Evolutionary conservation across 2,888 invertebrate genomes (phyloP), one percentile per base, ranked within the genome.

Genomic region (Plutella xylostella): DNA sequence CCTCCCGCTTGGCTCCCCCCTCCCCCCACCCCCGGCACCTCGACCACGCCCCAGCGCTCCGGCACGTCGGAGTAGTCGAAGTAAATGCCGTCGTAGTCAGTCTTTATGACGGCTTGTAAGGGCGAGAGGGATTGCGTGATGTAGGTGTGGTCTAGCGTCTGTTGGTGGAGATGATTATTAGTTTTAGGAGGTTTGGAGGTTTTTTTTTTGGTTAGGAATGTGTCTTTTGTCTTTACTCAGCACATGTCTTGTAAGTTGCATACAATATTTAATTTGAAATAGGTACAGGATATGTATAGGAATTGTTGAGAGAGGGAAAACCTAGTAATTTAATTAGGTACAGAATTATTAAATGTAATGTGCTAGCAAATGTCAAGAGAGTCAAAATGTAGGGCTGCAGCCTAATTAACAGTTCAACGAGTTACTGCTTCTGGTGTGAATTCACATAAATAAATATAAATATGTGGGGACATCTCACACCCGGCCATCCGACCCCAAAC

Each of bases 141-240:
- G 55, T 80, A 82, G 1, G 77, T 71, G 56, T 82, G 80, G 45
- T 82, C 82, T 50, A 72, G 49, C 1, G 51, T 66, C 77, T 78
- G 64, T 0, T n/a, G 56, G 38, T 15, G 4, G 34, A 9, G 20
- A 33, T 25, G 25, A 25, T 25, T 25, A 25, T 25, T 25, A 25
- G 25, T n/a, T n/a, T n/a, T 7, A 11, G 25, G 6, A 11, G 9
- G 25, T 25, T 25, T 25, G 25, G 25, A 25, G 9, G 9, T 25
- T n/a, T n/a, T n/a, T n/a, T n/a, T n/a, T n/a, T n/a, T n/a, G n/a
- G n/a, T n/a, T n/a, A n/a, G n/a, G n/a, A n/a, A n/a, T n/a, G n/a
- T n/a, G n/a, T n/a, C n/a, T n/a, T n/a, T n/a, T n/a, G n/a, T n/a
- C n/a, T n/a, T n/a, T n/a, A n/a, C n/a, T n/a, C n/a, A n/a, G n/a